Evolutionary conservation across 2,888 invertebrate species (phyloP), one percentile per base, ranked within the genome.

Genomic region (Lasioglossum villosulum): DNA sequence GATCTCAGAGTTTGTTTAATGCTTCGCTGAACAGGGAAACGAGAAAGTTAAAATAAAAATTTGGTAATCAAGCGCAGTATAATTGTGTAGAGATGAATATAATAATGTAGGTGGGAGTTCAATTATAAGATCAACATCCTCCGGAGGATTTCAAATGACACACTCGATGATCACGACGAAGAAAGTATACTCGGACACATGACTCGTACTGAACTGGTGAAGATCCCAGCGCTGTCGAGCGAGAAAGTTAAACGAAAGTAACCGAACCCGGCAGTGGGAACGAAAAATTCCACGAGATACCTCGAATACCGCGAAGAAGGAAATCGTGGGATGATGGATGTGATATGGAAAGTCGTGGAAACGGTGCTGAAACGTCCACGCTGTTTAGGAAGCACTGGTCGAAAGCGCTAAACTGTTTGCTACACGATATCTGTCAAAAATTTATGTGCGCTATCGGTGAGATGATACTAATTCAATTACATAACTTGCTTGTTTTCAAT

Each of bases 181-280:
- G 74, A 66, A 78, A 72, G 72, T 63, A 19, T 39, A 8, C 27
- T 0, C 74, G 23, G 37, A 10, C 23, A 52, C 45, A 48, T 74
- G 70, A 80, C 34, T 77, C 59, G n/a, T 23, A 1, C 30, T 14
- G n/a, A 48, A 86, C 84, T 86, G 66, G 5, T 16, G 23, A 59
- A 34, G 59, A 81, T 66, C 76, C 37, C 34, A 70, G 45, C 77
- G 77, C 74, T 39, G 27, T 52, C 56, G 10, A 74, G 19, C 56
- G 84, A 81, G 86, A 86, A 86, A 86, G 86, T 72, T 71, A 84
- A 86, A 81, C 37, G 86, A 86, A 86, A 86, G 86, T 77, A 59
- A 48, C 59, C 34, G 27, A 42, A 48, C 3, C 23, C 23, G 37
- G 34, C 52, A 34, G 84, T 75, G 77, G 85, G 68, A 78, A n/a